A percentile compares a stretch with the other conserved stretches of the same genome.
Evolutionary conservation across 2,113 vertebrate species (phyloP).

Genomic region (Rhizomys pruinosus): DNA sequence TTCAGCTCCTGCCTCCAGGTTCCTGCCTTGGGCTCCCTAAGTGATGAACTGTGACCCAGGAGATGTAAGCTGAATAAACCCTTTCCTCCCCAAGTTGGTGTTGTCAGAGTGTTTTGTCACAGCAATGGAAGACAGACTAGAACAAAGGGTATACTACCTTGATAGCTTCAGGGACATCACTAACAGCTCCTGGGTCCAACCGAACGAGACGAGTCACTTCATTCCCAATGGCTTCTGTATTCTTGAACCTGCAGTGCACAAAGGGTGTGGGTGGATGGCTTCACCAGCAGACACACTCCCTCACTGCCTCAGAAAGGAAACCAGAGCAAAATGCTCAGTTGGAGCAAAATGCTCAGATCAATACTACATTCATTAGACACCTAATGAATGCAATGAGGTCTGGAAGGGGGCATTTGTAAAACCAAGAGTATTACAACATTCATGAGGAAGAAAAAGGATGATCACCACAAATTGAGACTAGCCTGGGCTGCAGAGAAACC

Average conservation of each 20-base stretch:
- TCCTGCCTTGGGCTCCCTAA: too few relatives aligned
- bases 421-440: background rate
- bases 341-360: background rate
- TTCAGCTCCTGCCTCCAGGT: too few relatives aligned
- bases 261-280: background rate
- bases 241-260: slow-evolving; percentile 92
- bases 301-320: background rate
- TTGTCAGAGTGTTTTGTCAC: too few relatives aligned
- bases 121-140: too few relatives aligned
- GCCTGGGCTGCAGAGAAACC: background rate
- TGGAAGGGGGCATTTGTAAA: background rate
- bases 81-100: too few relatives aligned
- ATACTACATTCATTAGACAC: background rate
- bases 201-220: slow-evolving; percentile 97
- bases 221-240: slow-evolving; percentile 95
- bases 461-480: background rate
- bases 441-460: background rate
- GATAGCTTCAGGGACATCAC: slow-evolving; percentile 95
- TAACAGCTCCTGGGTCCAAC: slow-evolving; percentile 95
- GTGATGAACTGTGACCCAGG: too few relatives aligned
- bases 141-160: slow-evolving; percentile 91
- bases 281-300: background rate
- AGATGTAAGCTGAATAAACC: too few relatives aligned
- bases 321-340: background rate
- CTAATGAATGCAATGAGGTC: background rate